Base-by-base conservation (phyloP, 2,113 vertebrate species). In the Melanotaenia duboulayi region DNA sequence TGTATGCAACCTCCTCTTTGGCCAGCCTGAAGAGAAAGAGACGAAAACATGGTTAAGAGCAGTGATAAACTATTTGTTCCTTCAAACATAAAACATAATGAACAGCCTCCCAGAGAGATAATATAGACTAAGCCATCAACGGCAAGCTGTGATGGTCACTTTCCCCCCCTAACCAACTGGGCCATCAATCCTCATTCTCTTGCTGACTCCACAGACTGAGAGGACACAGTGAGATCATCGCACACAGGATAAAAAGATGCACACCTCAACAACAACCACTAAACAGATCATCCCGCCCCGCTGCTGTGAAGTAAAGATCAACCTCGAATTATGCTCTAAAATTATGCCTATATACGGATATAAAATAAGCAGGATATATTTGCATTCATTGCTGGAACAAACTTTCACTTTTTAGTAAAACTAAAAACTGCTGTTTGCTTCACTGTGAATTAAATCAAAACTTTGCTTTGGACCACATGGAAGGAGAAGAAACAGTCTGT, bases 1-100 rank as follows among this genome's bases (percentile, higher is more conserved):
- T 95, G 91, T 99, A 99, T 77, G 96, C 89, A 32, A 94, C 49
- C 90, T 97, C 94, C 90, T 99, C 98, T 91, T 98, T 99, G 13
- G 93, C 95, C 89, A 99, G 90, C 70, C 98, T 99, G 91, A 64
- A 87, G 89, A 39, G 44, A 51, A 52, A 14, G 55, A 65, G 23
- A 55, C 20, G 42, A 44, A 71, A 39, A 62, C 46, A 46, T 1
- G 9, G 65, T 81, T 67, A 55, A 39, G 70, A 52, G 49, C 55
- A 24, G 71, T 22, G 55, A 70, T 64, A 48, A 48, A n/a, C 56
- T 59, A 79, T 62, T 62, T 72, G 76, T 80, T 71, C 65, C 66
- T 66, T 75, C 73, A 82, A 65, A 86, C 74, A 35, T n/a, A n/a
- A 61, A 83, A 65, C 78, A 54, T 58, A 63, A 78, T 3, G 46